Percentiles rank a stretch among this genome's conserved stretches.
phyloP scores from a whole-genome alignment of 1,140 invertebrate genomes.

The Mercenaria mercenaria region DNA sequence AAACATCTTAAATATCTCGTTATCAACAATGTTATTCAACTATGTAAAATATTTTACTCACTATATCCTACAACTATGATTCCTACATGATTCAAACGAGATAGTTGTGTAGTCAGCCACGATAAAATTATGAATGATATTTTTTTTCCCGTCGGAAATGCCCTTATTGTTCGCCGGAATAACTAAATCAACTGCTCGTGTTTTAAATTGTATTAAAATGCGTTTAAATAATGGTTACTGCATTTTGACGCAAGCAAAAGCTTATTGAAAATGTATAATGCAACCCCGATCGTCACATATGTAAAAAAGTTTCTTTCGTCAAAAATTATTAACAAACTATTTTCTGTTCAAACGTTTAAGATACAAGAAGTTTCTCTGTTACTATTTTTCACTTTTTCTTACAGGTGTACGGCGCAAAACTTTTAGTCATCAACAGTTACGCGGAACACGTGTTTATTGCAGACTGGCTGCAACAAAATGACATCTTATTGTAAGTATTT shows the following conservation, averaged over 20 bases:
- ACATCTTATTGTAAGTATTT: slow-evolving; percentile 25
- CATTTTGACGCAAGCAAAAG: no score
- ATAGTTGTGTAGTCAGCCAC: background rate
- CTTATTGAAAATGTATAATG: background rate
- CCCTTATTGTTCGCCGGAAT: no score
- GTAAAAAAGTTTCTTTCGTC: background rate
- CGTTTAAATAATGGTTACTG: no score
- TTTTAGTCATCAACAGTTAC: slow-evolving; percentile 13
- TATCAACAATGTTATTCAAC: background rate
- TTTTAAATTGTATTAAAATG: no score
- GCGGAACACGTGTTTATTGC: slow-evolving; percentile 12
- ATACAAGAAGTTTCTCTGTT: no score
- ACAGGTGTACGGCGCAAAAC: slow-evolving; percentile 2
- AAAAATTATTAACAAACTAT: background rate
- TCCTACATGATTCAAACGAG: background rate
- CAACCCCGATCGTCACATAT: background rate
- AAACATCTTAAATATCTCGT: no score
- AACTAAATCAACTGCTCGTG: no score
- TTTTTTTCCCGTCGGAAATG: no score
- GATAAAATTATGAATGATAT: no score
- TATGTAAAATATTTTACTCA: background rate
- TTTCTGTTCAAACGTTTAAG: no score
- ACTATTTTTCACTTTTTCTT: no score
- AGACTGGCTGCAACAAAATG: background rate
- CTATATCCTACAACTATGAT: background rate